Conservation (phyloP, 1,140 invertebrate species). For the Melipona quadrifasciata region DNA sequence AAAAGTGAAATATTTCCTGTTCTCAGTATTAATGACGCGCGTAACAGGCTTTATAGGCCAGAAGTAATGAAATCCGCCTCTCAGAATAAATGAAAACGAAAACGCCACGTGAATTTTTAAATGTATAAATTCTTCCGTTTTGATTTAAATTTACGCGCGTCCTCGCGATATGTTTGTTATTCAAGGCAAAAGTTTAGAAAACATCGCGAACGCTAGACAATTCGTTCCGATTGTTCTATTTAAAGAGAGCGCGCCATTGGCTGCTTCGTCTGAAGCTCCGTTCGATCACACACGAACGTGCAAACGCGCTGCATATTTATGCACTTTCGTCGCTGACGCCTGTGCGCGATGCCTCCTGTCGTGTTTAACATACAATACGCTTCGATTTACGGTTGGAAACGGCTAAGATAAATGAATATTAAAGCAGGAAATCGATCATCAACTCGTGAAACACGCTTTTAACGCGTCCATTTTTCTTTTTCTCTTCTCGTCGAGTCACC, state of each 20-base stretch:
- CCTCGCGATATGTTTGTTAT: neutral
- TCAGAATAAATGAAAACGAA: neutral
- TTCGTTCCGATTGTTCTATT: slow-evolving; percentile 18
- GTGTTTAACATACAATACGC: slow-evolving; percentile 51
- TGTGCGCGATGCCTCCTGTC: neutral
- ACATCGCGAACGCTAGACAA: neutral
- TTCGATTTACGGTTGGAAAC: neutral
- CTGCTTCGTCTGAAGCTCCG: neutral
- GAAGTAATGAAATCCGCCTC: neutral
- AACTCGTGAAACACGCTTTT: neutral
- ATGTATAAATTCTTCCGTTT: neutral
- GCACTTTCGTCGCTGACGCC: slow-evolving; percentile 28
- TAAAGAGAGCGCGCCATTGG: neutral
- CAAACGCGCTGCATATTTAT: slow-evolving; percentile 41
- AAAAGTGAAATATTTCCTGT: neutral
- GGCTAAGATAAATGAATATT: slow-evolving; percentile 23
- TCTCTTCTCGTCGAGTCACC: neutral
- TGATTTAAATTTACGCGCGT: neutral
- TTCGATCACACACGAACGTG: slow-evolving; percentile 36
- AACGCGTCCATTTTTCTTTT: neutral
- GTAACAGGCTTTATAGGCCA: neutral
- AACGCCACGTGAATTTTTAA: neutral
- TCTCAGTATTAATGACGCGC: neutral
- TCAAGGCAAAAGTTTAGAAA: neutral
- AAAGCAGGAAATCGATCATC: slow-evolving; percentile 19